These are phyloP conservation scores for Odocoileus virginianus DNA, from an alignment of 2,113 vertebrate genomes.

Conservation along the genomic window DNA sequence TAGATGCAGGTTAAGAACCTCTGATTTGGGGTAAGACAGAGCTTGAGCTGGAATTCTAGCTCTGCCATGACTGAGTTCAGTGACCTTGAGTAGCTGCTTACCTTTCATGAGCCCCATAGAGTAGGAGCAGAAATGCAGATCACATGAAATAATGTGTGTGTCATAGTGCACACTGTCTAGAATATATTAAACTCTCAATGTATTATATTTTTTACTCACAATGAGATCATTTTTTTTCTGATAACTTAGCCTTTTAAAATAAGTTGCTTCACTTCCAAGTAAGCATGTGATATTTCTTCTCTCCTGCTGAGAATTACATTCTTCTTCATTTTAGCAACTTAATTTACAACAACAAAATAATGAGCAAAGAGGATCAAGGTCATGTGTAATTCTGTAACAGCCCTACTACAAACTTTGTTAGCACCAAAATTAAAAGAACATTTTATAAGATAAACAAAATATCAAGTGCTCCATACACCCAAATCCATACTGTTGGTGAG, in stretches of 20 bases:
- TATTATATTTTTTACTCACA: not conserved
- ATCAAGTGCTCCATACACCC: not conserved
- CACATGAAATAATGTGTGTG: not conserved
- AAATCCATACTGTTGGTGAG: not conserved
- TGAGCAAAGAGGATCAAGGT: not conserved
- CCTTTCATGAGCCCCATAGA: not conserved
- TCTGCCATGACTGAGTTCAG: not conserved
- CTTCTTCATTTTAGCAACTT: not conserved
- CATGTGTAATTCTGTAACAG: not conserved
- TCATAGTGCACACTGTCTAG: not conserved
- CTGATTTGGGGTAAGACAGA: not conserved
- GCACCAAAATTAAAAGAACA: not conserved
- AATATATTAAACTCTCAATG: not conserved
- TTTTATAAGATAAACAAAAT: not conserved
- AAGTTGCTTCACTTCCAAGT: not conserved
- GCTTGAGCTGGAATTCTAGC: not conserved
- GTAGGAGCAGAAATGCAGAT: not conserved
- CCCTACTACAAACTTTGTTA: not conserved
- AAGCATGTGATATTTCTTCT: not conserved
- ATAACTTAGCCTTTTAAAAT: not conserved
- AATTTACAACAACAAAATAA: not conserved
- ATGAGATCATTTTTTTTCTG: not conserved
- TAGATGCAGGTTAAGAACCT: not conserved
- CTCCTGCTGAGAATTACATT: not conserved
- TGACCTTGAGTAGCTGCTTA: not conserved